Conservation (phyloP, 1,140 invertebrate genomes). For the Teleopsis dalmanni region DNA sequence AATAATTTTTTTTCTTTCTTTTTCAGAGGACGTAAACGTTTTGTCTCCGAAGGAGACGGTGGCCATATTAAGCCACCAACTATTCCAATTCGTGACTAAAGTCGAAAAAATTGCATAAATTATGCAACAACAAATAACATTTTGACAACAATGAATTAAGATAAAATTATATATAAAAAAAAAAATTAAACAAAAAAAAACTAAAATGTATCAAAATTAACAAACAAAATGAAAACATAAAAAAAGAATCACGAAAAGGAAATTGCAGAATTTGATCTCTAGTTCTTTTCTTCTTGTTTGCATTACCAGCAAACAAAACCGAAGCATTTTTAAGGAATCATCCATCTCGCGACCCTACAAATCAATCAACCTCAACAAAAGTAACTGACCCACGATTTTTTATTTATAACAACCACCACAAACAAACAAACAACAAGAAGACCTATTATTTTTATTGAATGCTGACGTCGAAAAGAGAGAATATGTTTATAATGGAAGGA, state of each 20-base stretch:
- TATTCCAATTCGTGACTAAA: conserved; percentile 44
- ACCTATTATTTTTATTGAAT: too few relatives aligned
- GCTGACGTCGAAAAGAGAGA: too few relatives aligned
- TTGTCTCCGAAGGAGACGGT: conserved; percentile 89
- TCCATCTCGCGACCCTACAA: too few relatives aligned
- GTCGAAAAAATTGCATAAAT: conserved; percentile 4
- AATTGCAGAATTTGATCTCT: too few relatives aligned
- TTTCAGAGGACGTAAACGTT: conserved; percentile 78
- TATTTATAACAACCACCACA: too few relatives aligned
- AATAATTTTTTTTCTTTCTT: conserved; percentile 15
- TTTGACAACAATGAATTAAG: conserved; percentile 7
- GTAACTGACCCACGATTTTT: too few relatives aligned
- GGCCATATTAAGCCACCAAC: conserved; percentile 67
- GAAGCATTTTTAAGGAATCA: too few relatives aligned
- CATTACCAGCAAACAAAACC: too few relatives aligned
- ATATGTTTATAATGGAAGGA: too few relatives aligned
- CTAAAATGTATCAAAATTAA: not conserved
- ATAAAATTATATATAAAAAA: conserved; percentile 10
- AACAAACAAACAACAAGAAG: too few relatives aligned
- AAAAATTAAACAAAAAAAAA: conserved; percentile 9
- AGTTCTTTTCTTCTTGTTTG: too few relatives aligned
- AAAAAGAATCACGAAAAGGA: conserved; percentile 2
- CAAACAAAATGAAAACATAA: conserved; percentile 1
- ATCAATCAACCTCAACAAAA: too few relatives aligned
- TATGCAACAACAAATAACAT: conserved; percentile 4